Percentiles rank a stretch among this genome's conserved stretches.
Conservation (phyloP, 2,113 vertebrate species). For the Myrmecophaga tridactyla region DNA sequence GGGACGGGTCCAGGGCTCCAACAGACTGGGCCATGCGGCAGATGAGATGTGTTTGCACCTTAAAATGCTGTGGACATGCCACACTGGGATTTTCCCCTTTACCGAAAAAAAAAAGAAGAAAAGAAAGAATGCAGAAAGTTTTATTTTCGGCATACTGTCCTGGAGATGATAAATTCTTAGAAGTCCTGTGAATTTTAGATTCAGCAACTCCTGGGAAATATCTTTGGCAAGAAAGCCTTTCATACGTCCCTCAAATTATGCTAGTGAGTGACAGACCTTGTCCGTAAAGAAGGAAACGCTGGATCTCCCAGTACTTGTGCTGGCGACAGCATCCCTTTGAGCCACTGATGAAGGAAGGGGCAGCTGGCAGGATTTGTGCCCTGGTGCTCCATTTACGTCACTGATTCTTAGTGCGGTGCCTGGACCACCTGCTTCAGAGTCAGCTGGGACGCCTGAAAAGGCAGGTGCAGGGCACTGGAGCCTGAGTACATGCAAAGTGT, state of each 20-base stretch:
- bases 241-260: neutral
- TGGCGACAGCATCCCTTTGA: neutral
- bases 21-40: neutral
- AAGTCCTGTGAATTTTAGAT: neutral
- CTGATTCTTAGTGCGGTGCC: neutral
- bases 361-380: neutral
- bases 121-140: neutral
- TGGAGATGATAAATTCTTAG: neutral
- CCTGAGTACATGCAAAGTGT: neutral
- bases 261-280: neutral
- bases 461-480: neutral
- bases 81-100: neutral
- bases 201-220: neutral
- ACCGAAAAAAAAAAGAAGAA: neutral
- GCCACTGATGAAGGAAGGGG: neutral
- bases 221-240: neutral
- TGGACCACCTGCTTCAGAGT: neutral
- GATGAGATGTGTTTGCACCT: neutral
- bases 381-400: too few relatives aligned
- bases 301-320: neutral
- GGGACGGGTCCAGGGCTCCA: neutral
- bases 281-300: neutral
- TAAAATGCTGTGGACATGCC: neutral
- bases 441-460: neutral
- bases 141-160: neutral